Evolutionary conservation across 2,113 vertebrate species (phyloP).

Genomic region (Apeltes quadracus): DNA sequence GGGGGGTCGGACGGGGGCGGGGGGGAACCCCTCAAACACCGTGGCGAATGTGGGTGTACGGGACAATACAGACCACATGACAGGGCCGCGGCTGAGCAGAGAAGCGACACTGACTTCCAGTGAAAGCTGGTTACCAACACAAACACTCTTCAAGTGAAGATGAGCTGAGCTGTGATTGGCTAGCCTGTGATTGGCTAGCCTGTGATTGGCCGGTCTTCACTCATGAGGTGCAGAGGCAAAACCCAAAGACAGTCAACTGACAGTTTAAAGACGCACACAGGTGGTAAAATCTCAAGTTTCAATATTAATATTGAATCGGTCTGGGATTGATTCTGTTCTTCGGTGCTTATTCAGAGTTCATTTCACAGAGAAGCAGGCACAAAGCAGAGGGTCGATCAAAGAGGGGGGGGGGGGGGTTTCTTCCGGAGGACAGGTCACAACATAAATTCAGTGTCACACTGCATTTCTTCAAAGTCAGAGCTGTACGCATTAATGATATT

Average conservation of each 20-base stretch:
- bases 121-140: background rate
- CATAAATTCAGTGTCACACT: too few species aligned
- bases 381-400: background rate
- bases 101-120: background rate
- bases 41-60: background rate
- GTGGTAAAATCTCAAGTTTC: too few species aligned
- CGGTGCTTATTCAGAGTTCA: too few species aligned
- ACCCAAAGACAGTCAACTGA: too few species aligned
- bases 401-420: too few species aligned
- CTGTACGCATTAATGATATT: too few species aligned
- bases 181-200: background rate
- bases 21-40: background rate
- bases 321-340: too few species aligned
- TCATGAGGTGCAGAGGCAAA: too few species aligned
- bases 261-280: too few species aligned
- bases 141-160: background rate
- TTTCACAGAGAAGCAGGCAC: too few species aligned
- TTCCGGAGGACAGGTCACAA: background rate
- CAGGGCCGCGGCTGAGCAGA: slow-evolving; percentile 6
- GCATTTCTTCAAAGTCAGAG: too few species aligned
- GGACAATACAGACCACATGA: slow-evolving; percentile 19
- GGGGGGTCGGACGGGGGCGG: slow-evolving; percentile 2
- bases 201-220: too few species aligned
- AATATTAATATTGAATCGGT: background rate
- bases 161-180: background rate